These are phyloP conservation scores for Gadopsis marmoratus DNA, from an alignment of 2,797 vertebrate species.

Conservation along the genomic window DNA sequence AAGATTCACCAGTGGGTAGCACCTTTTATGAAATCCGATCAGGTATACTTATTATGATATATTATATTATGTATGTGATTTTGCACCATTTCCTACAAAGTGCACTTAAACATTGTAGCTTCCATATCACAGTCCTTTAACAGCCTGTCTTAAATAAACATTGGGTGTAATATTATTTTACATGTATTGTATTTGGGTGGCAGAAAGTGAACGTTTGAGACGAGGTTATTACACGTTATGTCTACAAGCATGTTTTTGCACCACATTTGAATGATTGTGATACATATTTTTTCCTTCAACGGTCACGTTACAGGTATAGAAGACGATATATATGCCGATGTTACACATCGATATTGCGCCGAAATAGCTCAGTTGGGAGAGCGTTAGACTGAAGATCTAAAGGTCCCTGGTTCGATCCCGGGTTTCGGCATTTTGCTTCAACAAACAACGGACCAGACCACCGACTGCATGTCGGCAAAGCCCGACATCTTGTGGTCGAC, in stretches of 20 bases:
- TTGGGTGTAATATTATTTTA: neutral
- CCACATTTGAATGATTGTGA: too few species aligned
- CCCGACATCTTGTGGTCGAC: constrained; percentile 1
- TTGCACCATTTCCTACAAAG: too few species aligned
- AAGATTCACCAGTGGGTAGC: neutral
- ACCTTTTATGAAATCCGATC: neutral
- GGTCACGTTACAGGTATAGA: too few species aligned
- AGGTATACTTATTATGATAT: too few species aligned
- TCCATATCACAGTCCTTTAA: too few species aligned
- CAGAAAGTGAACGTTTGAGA: neutral
- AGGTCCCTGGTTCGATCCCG: constrained; percentile 78
- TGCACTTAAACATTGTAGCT: neutral
- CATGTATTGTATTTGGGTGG: neutral
- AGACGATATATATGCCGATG: too few species aligned
- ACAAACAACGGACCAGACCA: rapidly evolving
- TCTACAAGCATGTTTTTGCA: neutral
- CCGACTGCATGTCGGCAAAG: rapidly evolving
- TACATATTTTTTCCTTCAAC: too few species aligned
- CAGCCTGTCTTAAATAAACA: too few species aligned
- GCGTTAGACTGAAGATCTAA: constrained; percentile 82
- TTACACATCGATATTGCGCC: rapidly evolving
- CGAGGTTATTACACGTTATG: too few species aligned
- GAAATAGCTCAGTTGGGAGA: constrained; percentile 83
- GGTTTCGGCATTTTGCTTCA: constrained; percentile 74
- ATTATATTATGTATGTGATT: too few species aligned